These are phyloP conservation scores for Ondatra zibethicus DNA, from an alignment of 2,113 vertebrate genomes.

Conservation along the genomic window DNA sequence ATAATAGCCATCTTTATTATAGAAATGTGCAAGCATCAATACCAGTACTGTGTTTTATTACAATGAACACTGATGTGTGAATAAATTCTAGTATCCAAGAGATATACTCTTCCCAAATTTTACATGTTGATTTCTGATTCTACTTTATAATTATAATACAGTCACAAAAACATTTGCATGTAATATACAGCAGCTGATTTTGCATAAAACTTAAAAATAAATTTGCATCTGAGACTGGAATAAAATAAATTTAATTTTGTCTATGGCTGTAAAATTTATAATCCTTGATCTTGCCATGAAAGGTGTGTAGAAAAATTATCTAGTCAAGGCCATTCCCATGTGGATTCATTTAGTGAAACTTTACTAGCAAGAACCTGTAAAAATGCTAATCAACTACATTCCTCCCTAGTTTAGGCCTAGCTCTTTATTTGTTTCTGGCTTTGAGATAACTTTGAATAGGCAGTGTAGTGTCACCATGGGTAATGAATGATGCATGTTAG, in stretches of 20 bases:
- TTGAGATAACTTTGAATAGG: conserved; percentile 72
- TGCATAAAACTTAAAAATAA: conserved; percentile 68
- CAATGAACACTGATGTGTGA: conserved; percentile 12
- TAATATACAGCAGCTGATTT: conserved; percentile 62
- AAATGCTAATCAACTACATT: conserved; percentile 78
- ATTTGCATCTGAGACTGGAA: conserved; percentile 57
- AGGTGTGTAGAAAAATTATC: conserved; percentile 68
- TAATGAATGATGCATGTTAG: conserved; percentile 77
- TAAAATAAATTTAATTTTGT: conserved; percentile 73
- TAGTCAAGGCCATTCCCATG: conserved; percentile 68
- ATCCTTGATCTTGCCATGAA: conserved; percentile 65
- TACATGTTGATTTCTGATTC: conserved; percentile 50
- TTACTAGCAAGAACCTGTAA: conserved; percentile 74
- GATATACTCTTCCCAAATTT: conserved; percentile 13
- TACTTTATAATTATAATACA: conserved; percentile 48
- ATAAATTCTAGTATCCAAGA: conserved; percentile 13
- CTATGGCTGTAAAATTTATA: conserved; percentile 70
- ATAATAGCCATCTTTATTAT: conserved; percentile 1
- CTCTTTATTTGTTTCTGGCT: conserved; percentile 66
- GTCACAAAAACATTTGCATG: not conserved
- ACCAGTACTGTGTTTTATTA: not conserved
- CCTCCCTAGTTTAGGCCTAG: conserved; percentile 60
- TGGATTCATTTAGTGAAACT: conserved; percentile 76
- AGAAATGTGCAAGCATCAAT: not conserved
- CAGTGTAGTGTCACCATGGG: conserved; percentile 71